Evolutionary conservation across 1,140 invertebrate species (phyloP).

Genomic region (Gryllus bimaculatus): DNA sequence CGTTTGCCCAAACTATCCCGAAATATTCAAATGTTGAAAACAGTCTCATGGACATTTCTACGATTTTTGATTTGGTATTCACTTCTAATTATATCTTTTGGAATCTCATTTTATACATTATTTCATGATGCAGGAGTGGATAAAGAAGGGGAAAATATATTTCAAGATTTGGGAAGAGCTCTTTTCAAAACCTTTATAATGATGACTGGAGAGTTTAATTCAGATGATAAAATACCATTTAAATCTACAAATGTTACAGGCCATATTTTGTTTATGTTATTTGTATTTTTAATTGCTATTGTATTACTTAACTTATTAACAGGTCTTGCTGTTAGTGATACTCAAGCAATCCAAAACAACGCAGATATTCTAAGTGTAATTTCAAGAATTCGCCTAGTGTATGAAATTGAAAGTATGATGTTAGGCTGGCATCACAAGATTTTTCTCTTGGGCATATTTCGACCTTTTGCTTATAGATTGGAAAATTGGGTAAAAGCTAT

Average conservation of each 20-base stretch:
- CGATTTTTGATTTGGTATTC: slow-evolving; percentile 69
- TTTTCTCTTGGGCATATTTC: no score
- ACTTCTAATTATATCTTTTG: slow-evolving; percentile 68
- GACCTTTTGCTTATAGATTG: no score
- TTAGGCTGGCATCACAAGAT: neutral
- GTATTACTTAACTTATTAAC: slow-evolving; percentile 31
- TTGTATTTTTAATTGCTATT: slow-evolving; percentile 30
- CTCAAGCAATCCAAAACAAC: slow-evolving; percentile 26
- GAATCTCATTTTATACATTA: slow-evolving; percentile 65
- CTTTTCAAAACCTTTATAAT: slow-evolving; percentile 73
- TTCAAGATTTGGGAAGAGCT: slow-evolving; percentile 50
- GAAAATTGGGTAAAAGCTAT: no score
- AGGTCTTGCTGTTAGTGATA: slow-evolving; percentile 30
- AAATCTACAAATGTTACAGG: slow-evolving; percentile 30
- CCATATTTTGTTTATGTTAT: slow-evolving; percentile 27
- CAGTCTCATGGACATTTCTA: slow-evolving; percentile 64
- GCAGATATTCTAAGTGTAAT: slow-evolving; percentile 18
- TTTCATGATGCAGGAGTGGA: slow-evolving; percentile 40
- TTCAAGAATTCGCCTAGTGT: slow-evolving; percentile 14
- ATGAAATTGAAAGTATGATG: slow-evolving; percentile 19
- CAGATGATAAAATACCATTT: slow-evolving; percentile 25
- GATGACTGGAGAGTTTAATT: slow-evolving; percentile 71
- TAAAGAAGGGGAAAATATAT: slow-evolving; percentile 30
- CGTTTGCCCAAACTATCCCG: slow-evolving; percentile 61
- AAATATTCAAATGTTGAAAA: slow-evolving; percentile 66